Conservation (phyloP, 2,113 vertebrate genomes). For the Microcebus tavaratra region DNA sequence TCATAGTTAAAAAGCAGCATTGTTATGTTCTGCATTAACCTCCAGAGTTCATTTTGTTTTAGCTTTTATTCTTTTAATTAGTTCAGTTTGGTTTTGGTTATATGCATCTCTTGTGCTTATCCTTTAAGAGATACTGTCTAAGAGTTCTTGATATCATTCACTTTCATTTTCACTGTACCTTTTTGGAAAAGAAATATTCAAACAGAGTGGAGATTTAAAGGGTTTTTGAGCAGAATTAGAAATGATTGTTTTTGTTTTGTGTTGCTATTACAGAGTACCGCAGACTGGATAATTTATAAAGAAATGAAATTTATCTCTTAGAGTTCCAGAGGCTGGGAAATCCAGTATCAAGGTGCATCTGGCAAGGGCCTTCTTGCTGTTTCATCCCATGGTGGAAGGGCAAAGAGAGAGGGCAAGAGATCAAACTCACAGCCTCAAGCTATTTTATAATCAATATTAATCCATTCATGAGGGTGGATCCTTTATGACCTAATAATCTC, state of each 20-base stretch:
- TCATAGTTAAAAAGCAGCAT: not conserved
- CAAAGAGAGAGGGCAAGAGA: not conserved
- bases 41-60: not conserved
- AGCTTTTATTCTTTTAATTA: not conserved
- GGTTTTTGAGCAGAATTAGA: not conserved
- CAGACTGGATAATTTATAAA: not conserved
- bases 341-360: not conserved
- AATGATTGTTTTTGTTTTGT: not conserved
- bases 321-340: not conserved
- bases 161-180: not conserved
- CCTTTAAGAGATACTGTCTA: not conserved
- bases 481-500: not conserved
- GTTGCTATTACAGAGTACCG: not conserved
- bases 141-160: not conserved
- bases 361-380: not conserved
- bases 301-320: not conserved
- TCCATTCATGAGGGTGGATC: too few species aligned
- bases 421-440: not conserved
- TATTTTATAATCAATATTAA: too few species aligned
- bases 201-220: not conserved
- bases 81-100: not conserved
- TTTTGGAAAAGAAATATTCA: not conserved
- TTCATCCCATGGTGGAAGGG: not conserved
- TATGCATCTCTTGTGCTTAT: not conserved
- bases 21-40: not conserved